Evolutionary conservation across 2,888 invertebrate genomes (phyloP), one percentile per base, ranked within the genome.

Genomic region (Mythimna ferrago): DNA sequence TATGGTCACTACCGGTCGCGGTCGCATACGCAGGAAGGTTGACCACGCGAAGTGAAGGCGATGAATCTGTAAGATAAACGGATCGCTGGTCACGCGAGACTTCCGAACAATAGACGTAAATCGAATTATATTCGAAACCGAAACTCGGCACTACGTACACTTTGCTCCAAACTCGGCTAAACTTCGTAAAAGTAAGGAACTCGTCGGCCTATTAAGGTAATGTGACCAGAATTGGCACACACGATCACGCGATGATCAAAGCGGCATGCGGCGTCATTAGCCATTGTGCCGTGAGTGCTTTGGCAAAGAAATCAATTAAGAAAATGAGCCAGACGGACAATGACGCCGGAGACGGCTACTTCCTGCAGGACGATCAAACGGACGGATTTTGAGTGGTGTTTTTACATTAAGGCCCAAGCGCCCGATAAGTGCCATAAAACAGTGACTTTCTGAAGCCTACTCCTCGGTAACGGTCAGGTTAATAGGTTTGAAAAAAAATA

Each of bases 301-400:
- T 83, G 86, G 72, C 57, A 92, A 95, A 95, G 95, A 94, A 94
- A 95, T 95, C 95, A 95, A 95, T 95, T 94, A 95, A 92, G 94
- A 93, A 92, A 92, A 95, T 95, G 94, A 91, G 88, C 83, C 88
- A 84, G 93, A 80, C 71, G 76, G 90, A 95, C 94, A 94, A 93
- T 91, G 86, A 89, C 77, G 67, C 92, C 93, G 93, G 94, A 94
- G 90, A 92, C 92, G 80, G 87, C 82, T 90, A 91, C 92, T 94
- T 95, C 95, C 96, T 91, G 89, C 72, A 78, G 76, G 84, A 77
- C 85, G 90, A 93, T 94, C 94, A 95, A 93, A 95, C 92, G 66
- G 35, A 87, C 65, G 58, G 74, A 75, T 86, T 83, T 78, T 58
- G 62, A 83, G 81, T 81, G 63, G 72, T 78, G 69, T 81, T 84